Base-by-base conservation (phyloP, 2,888 invertebrate genomes). In the Crematogaster levior region DNA sequence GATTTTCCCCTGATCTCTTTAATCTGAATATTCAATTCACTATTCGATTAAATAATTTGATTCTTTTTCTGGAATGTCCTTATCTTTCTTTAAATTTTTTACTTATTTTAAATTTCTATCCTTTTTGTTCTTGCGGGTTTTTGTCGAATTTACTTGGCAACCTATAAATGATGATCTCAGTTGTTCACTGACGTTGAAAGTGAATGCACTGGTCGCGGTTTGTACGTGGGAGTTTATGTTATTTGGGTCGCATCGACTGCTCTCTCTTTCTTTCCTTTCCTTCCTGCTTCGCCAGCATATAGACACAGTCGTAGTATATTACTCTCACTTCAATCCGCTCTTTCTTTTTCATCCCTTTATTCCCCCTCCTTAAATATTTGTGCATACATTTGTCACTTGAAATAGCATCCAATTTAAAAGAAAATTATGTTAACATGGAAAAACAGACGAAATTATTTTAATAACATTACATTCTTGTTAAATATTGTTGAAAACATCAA, bases 211-310 rank as follows among this genome's bases (percentile, higher is more conserved):
- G 70, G 82, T 81, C 58, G 84, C 81, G 81, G 83, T 73, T 83
- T 84, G n/a, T 77, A 86, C 84, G 89, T 86, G 86, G 86, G 85
- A 87, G 89, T 87, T 88, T 84, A 89, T 90, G 91, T 91, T 91
- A 92, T 90, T 89, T 86, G 84, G 82, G 84, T 86, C 83, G 83
- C 86, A 88, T 89, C 88, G 88, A 89, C 83, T 88, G 85, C 81
- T 66, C 82, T 43, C 58, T 61, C 79, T 74, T 48, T 58, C 51
- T 63, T 68, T 56, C 34, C 40, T 40, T 83, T 79, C 68, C 61
- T 74, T 65, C 61, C 77, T 75, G 61, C 65, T 27, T 77, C 53
- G 58, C 70, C 70, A 70, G 75, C 77, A 70, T 82, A 53, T 24
- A 70, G 37, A 63, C 21, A 18, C 48, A 15, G 21, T 15, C 61